These are phyloP conservation scores for Orthosia gothica DNA, from an alignment of 2,888 invertebrate species.

Conservation along the genomic window DNA sequence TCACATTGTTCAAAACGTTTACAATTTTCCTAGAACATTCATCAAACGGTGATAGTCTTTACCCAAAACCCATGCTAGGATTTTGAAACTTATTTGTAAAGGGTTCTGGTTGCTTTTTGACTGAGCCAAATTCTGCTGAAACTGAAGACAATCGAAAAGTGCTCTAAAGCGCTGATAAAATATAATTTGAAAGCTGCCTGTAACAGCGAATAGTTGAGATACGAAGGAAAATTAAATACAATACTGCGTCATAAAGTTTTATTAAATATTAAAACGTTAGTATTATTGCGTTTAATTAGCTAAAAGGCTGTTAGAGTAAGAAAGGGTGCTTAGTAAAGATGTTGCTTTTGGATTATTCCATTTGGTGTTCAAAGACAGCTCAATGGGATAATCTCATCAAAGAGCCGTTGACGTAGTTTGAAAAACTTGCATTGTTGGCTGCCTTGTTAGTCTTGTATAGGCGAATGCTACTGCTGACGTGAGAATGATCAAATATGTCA, in stretches of 20 bases:
- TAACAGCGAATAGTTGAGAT: slow-evolving; percentile 44
- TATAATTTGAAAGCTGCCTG: slow-evolving; percentile 38
- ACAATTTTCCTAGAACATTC: slow-evolving; percentile 38
- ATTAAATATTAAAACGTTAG: slow-evolving; percentile 7
- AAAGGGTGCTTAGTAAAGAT: neutral
- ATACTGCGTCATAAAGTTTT: slow-evolving; percentile 14
- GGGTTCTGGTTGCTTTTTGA: neutral
- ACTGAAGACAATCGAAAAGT: slow-evolving; percentile 37
- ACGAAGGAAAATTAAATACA: slow-evolving; percentile 36
- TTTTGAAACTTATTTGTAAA: neutral
- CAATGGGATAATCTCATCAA: neutral
- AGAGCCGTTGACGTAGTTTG: neutral
- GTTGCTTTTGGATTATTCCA: neutral
- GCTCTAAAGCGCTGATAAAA: slow-evolving; percentile 37
- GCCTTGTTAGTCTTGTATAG: no score
- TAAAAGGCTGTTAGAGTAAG: neutral
- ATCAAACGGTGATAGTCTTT: slow-evolving; percentile 27
- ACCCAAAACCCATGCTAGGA: neutral
- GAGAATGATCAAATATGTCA: no score
- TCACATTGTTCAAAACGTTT: slow-evolving; percentile 21
- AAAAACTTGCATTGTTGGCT: neutral
- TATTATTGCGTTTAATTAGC: neutral
- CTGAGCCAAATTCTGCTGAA: neutral
- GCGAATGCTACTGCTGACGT: no score
- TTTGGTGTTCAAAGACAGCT: neutral